A percentile compares a stretch with the other conserved stretches of the same genome.
These are phyloP conservation scores for Eilema sororculum DNA, from an alignment of 2,888 invertebrate genomes.

Conservation along the genomic window DNA sequence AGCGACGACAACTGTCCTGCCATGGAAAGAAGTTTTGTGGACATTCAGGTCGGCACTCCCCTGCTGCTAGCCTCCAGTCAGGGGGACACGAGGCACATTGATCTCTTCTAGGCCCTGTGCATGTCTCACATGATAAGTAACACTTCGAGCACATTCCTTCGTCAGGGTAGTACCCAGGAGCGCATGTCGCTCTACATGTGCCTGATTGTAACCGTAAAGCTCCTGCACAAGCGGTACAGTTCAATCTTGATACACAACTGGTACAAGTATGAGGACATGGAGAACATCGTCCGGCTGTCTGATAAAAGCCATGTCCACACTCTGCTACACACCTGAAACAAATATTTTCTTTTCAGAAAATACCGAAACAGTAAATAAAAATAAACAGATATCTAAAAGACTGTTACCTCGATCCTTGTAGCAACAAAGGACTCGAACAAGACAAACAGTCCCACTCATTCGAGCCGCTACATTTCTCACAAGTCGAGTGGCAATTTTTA, in stretches of 20 bases:
- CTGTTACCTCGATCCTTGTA: slow-evolving; percentile 88
- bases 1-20: slow-evolving; percentile 94
- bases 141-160: slow-evolving; percentile 94
- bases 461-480: slow-evolving; percentile 93
- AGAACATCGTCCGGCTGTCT: slow-evolving; percentile 91
- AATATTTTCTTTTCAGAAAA: slow-evolving; percentile 48
- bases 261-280: slow-evolving; percentile 93
- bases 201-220: slow-evolving; percentile 94
- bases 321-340: slow-evolving; percentile 90
- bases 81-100: slow-evolving; percentile 94
- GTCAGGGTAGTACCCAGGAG: slow-evolving; percentile 94
- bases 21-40: slow-evolving; percentile 94
- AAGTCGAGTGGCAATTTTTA: slow-evolving; percentile 93
- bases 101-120: slow-evolving; percentile 93
- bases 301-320: slow-evolving; percentile 92
- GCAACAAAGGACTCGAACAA: slow-evolving; percentile 91
- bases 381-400: slow-evolving; percentile 61
- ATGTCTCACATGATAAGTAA: slow-evolving; percentile 94
- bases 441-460: slow-evolving; percentile 92
- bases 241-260: slow-evolving; percentile 92
- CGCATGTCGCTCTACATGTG: slow-evolving; percentile 93
- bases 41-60: slow-evolving; percentile 94
- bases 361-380: slow-evolving; percentile 8
- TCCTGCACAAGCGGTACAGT: slow-evolving; percentile 92
- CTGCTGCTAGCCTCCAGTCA: slow-evolving; percentile 93